These are phyloP conservation scores for Xiphophorus maculatus DNA, from an alignment of 2,113 vertebrate species.

Conservation along the genomic window DNA sequence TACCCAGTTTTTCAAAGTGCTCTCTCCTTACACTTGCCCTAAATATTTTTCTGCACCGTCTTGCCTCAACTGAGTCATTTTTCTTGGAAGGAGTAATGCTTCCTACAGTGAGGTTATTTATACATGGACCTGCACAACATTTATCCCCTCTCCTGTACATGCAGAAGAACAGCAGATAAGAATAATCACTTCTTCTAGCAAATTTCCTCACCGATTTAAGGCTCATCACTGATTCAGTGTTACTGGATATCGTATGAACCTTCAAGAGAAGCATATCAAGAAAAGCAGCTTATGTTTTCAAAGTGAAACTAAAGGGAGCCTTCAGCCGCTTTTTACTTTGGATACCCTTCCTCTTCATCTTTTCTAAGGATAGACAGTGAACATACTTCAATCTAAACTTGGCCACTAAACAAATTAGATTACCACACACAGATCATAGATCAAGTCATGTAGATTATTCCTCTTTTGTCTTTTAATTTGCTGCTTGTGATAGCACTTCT, in stretches of 20 bases:
- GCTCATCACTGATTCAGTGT: no score
- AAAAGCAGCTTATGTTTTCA: constrained; percentile 8
- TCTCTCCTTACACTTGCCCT: constrained; percentile 46
- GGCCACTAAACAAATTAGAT: constrained; percentile 50
- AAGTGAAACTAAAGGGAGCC: neutral
- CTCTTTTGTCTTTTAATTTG: constrained; percentile 61
- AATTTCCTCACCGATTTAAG: neutral
- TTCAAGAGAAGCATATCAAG: neutral
- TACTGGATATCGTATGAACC: neutral
- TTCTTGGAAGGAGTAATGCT: constrained; percentile 52
- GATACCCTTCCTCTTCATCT: neutral
- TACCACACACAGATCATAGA: constrained; percentile 45
- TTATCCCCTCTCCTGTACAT: constrained; percentile 22
- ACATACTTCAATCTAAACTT: constrained; percentile 10
- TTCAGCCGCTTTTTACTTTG: neutral
- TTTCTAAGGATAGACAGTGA: neutral
- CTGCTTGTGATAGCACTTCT: constrained; percentile 50
- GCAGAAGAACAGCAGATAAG: constrained; percentile 3
- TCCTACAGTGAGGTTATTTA: constrained; percentile 64
- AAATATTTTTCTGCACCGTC: constrained; percentile 43
- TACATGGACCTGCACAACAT: constrained; percentile 50
- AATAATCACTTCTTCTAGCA: neutral
- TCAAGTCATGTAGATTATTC: constrained; percentile 52
- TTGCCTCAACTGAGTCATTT: constrained; percentile 58
- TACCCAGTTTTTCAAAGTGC: constrained; percentile 30